phyloP scores from a whole-genome alignment of 2,113 vertebrate genomes.

The Chaenocephalus aceratus region DNA sequence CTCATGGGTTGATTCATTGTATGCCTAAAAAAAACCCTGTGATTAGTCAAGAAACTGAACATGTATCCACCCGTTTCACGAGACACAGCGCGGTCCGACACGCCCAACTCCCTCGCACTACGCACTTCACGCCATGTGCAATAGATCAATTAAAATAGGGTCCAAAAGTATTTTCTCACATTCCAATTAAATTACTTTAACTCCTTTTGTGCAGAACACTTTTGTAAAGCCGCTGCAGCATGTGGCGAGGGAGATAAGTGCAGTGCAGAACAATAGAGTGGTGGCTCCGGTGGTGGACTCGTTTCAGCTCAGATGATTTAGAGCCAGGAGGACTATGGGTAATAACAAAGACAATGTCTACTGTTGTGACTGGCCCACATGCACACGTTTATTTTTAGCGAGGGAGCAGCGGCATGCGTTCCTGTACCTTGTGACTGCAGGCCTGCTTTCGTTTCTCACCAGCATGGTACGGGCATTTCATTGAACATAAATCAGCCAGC shows the following conservation, averaged over 20 bases:
- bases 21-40: not conserved
- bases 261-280: constrained; percentile 6
- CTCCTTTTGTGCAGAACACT: constrained; percentile 21
- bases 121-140: not conserved
- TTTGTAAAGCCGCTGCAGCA: not conserved
- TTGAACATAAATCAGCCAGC: constrained; percentile 67
- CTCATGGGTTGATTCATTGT: constrained; percentile 1
- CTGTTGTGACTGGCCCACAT: constrained; percentile 31
- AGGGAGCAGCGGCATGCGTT: constrained; percentile 2
- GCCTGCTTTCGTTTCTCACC: constrained; percentile 61
- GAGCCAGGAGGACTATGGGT: not conserved
- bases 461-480: constrained; percentile 67
- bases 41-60: not conserved
- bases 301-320: constrained; percentile 25
- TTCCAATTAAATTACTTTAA: constrained; percentile 33
- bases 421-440: constrained; percentile 54
- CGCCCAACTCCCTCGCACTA: not conserved
- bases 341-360: constrained; percentile 8
- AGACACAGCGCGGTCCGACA: not conserved
- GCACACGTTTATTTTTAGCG: constrained; percentile 23
- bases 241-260: not conserved
- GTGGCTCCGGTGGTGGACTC: not conserved
- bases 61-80: not conserved
- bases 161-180: constrained; percentile 8
- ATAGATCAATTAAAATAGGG: not conserved